Evolutionary conservation across 2,888 invertebrate species (phyloP), one percentile per base, ranked within the genome.

Genomic region (Therioaphis trifolii): DNA sequence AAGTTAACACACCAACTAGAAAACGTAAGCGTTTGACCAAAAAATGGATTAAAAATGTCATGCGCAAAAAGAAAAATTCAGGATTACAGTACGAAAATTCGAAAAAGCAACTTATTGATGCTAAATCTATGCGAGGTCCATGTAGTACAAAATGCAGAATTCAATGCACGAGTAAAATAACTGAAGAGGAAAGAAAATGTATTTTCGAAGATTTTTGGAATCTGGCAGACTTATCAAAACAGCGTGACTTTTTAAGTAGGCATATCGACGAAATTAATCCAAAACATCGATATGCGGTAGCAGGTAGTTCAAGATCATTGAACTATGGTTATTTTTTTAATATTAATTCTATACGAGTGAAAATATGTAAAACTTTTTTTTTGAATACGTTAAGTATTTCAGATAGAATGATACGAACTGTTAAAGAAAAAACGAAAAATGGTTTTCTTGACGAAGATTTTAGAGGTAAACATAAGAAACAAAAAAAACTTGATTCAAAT

Each of bases 331-430:
- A 52, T 52, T 74, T 76, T 84, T 75, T 85, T 46, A 24, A 85
- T 43, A 29, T 40, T 46, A 40, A 61, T 35, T 74, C 46, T 15
- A 40, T 40, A 72, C 24, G 77, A 77, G 69, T 85, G n/a, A 46
- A 80, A 46, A 61, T 84, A 27, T 84, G 84, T 40, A 84, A 85
- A 68, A 40, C 27, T 46, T 84, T 66, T 85, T 85, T 84, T 63
- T 49, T 27, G 29, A 66, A 84, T 77, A 79, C 84, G 11, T 76
- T 85, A 71, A 84, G 61, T 52, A 85, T 85, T 52, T 79, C 78
- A 63, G 84, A 84, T 40, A 18, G 69, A 61, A 66, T 68, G 55
- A 78, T 84, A 24, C 66, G 72, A 69, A 84, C 84, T 72, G 72
- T 78, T 5, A 35, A 76, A 46, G 63, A 72, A 78, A 78, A 84